Evolutionary conservation across 2,888 invertebrate species (phyloP), one percentile per base, ranked within the genome.

Genomic region (Spilosoma lubricipeda): DNA sequence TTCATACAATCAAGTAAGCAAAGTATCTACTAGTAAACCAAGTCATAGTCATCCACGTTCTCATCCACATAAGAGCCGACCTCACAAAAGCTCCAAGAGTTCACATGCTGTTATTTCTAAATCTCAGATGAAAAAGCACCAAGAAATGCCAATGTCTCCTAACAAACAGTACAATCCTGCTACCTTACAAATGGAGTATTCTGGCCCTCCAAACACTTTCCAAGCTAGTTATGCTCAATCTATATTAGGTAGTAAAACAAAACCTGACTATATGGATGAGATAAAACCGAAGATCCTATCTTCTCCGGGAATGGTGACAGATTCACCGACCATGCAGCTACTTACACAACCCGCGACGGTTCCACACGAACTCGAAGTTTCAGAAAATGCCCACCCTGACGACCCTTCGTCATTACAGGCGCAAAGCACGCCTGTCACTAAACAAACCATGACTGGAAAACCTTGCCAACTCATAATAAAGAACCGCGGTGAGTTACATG

Each of bases 1-100:
- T 85, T 95, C 95, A 72, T 96, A 96, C 83, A 95, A 95, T 81
- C 96, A 96, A 95, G 95, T 95, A 80, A 96, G 96, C 91, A 95
- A 95, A 93, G 94, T 95, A 71, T 94, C 96, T 72, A 94, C 95
- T 71, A 95, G 94, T 90, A 96, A 95, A 93, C 92, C 96, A 79
- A 94, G 88, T 85, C 94, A 94, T 79, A 74, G 89, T 63, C 91
- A 92, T 76, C 88, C 91, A 52, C 90, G 93, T 72, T 81, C 89
- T 30, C 81, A 86, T 52, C 83, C 90, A 69, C 92, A 92, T 77
- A 93, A 93, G 83, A 92, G 90, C 69, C 88, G 93, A 81, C 81
- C 92, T 78, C 92, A 90, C 70, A 94, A 92, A 82, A 82, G 83
- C 42, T 82, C 89, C 64, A 88, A 86, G 75, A 76, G 70, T 67